These are phyloP conservation scores for Anguilla japonica DNA, from an alignment of 2,113 vertebrate genomes.

Conservation along the genomic window DNA sequence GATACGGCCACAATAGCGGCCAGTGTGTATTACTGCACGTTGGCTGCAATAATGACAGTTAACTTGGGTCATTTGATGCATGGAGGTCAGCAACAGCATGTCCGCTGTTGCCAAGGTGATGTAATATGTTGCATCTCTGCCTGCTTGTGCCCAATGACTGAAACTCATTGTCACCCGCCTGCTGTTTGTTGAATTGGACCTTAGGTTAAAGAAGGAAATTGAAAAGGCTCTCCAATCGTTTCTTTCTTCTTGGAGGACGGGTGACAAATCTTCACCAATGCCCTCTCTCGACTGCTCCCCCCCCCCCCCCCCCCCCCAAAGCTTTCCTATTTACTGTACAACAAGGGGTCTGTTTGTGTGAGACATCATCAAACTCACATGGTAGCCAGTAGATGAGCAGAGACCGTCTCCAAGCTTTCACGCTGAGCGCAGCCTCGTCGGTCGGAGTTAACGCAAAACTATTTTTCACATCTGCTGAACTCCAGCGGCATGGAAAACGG, in stretches of 20 bases:
- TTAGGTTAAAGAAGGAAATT: constrained; percentile 38
- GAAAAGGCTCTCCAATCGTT: constrained; percentile 32
- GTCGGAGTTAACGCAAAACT: no score
- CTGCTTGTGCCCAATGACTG: background rate
- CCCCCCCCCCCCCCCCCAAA: constrained; percentile 38
- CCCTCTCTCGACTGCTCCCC: constrained; percentile 40
- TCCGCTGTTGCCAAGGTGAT: background rate
- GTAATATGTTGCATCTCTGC: background rate
- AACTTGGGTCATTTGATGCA: background rate
- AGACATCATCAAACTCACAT: constrained; percentile 74
- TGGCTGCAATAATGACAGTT: background rate
- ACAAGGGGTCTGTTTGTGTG: constrained; percentile 72
- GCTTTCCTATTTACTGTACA: constrained; percentile 51
- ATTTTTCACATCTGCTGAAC: background rate
- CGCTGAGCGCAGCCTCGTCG: background rate
- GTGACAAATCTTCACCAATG: constrained; percentile 13
- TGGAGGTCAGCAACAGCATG: background rate
- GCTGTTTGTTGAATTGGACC: constrained; percentile 29
- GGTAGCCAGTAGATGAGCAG: constrained; percentile 42
- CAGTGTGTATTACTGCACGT: background rate
- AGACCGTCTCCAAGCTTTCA: constrained; percentile 32
- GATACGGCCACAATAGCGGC: background rate
- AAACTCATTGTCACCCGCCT: constrained; percentile 17
- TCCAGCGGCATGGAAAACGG: constrained; percentile 60
- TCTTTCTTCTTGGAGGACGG: constrained; percentile 11